Percentiles rank a stretch among this genome's conserved stretches.
Conservation (phyloP, 2,888 invertebrate species). For the Agonum fuliginosum region DNA sequence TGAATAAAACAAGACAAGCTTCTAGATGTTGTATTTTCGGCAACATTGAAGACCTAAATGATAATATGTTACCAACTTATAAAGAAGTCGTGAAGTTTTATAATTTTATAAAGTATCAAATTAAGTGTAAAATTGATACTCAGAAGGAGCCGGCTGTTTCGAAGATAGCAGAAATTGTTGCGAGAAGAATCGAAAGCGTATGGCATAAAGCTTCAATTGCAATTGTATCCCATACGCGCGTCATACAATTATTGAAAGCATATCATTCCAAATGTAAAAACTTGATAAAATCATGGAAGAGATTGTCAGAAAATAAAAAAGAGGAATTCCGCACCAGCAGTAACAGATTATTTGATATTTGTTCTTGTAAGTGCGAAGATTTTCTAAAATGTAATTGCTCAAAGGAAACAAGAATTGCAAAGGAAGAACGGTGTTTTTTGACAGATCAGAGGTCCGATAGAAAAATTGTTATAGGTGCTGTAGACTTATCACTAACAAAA, state of each 20-base stretch:
- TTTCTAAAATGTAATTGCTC: too few relatives aligned
- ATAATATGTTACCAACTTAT: slow-evolving; percentile 38
- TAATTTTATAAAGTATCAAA: slow-evolving; percentile 22
- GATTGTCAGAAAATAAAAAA: not conserved
- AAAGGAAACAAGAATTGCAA: too few relatives aligned
- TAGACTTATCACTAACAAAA: slow-evolving; percentile 18
- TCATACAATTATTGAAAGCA: not conserved
- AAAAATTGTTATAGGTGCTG: not conserved
- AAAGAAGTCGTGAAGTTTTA: slow-evolving; percentile 50
- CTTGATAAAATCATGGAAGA: too few relatives aligned
- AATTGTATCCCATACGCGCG: not conserved
- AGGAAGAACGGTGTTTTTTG: too few relatives aligned
- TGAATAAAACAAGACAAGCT: too few relatives aligned
- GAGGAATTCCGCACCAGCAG: too few relatives aligned
- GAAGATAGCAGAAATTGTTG: not conserved
- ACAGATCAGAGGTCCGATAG: not conserved
- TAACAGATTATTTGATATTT: too few relatives aligned
- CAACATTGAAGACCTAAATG: too few relatives aligned
- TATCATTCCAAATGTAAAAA: too few relatives aligned
- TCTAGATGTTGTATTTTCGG: too few relatives aligned
- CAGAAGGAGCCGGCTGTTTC: not conserved
- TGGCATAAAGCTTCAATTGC: not conserved
- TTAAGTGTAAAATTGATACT: not conserved
- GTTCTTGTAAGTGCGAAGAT: too few relatives aligned
- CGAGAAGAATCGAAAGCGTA: not conserved